Base-by-base conservation (phyloP, 53 echinoderm and acorn worm genomes). In the Zoroaster sp. region DNA sequence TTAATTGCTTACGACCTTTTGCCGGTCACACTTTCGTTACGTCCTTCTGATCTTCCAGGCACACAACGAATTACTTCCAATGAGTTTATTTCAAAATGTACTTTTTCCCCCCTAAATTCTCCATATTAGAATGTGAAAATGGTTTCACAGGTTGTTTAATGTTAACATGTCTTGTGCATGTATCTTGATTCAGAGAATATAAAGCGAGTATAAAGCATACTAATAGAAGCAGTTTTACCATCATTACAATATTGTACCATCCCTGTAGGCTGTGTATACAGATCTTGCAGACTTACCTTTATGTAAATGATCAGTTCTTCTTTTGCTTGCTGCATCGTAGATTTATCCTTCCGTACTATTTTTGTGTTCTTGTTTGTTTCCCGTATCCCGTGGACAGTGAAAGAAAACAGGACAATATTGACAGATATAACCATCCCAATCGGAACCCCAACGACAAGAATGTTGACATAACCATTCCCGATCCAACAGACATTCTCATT, bases 221-320 rank as follows among this genome's bases (percentile, higher is more conserved):
- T 5, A 21, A 54, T 7, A 54, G 54, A 20, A 20, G n/a, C 18
- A 20, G 7, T 54, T 7, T 21, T 55, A 2, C 55, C 8, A 8
- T 4, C 49, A 49, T 49, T 13, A 49, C 13, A 49, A 18, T 4
- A 10, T 15, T 15, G 0, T 49, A 49, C 5, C 0, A 53, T 14
- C 18, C 55, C n/a, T n/a, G 23, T 21, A 21, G 23, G 0, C n/a
- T n/a, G n/a, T n/a, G n/a, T 2, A 9, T 21, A 3, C 28, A 1
- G 21, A 40, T 79, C 82, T 82, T 82, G n/a, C n/a, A n/a, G n/a
- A n/a, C n/a, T n/a, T n/a, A 89, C 90, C 73, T 89, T 89, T 20
- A 73, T 35, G 72, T 81, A 89, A 5, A 89, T 89, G 39, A 67
- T 34, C 35, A 89, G 1, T 59, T 89, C 90, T 38, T 89, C 82